phyloP scores from a whole-genome alignment of 2,113 vertebrate species.

The Thalassarche chlororhynchos region DNA sequence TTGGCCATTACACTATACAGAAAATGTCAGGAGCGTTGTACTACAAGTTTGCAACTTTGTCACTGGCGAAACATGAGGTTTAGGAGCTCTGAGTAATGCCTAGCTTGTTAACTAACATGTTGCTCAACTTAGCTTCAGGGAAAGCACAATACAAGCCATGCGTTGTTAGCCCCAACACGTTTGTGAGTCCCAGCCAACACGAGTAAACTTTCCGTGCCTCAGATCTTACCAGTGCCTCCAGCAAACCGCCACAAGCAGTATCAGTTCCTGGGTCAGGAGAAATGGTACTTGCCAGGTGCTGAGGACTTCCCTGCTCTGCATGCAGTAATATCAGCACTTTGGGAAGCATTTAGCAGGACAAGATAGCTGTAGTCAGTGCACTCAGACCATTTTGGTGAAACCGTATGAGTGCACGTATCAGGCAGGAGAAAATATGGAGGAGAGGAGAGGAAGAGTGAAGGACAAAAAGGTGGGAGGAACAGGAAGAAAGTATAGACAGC shows the following conservation, averaged over 20 bases:
- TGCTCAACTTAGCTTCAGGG: constrained; percentile 33
- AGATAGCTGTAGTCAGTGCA: neutral
- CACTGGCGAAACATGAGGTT: neutral
- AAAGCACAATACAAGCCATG: neutral
- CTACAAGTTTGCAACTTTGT: neutral
- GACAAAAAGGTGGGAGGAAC: neutral
- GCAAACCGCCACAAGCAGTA: neutral
- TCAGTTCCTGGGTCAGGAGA: neutral
- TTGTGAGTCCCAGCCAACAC: neutral
- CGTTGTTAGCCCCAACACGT: neutral
- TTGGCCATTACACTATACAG: neutral
- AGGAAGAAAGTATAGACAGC: neutral
- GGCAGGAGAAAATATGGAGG: neutral
- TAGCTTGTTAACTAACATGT: neutral
- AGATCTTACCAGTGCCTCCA: neutral
- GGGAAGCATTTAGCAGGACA: neutral
- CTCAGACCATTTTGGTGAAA: neutral
- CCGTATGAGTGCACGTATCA: neutral
- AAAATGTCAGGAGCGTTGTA: neutral
- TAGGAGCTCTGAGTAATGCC: constrained; percentile 3
- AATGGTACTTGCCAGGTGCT: neutral
- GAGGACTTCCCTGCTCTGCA: neutral
- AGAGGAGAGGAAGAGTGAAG: neutral
- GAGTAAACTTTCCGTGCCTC: neutral
- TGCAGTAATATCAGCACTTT: neutral